Evolutionary conservation across 2,888 invertebrate species (phyloP).

Genomic region (Apodemia mormo): DNA sequence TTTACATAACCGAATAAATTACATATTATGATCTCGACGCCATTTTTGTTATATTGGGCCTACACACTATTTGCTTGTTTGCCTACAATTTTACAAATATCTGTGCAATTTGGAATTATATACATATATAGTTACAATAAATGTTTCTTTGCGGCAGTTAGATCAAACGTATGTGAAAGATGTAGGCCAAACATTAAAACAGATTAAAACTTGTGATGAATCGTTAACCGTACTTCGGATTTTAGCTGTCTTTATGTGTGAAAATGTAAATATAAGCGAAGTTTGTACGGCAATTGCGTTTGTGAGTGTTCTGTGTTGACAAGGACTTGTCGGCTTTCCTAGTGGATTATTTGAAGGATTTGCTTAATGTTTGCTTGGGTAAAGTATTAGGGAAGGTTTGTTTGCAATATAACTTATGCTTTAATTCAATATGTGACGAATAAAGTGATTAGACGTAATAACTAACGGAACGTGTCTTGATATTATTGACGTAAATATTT

Average conservation of each 20-base stretch:
- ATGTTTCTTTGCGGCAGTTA: constrained; percentile 22
- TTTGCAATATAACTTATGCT: constrained; percentile 31
- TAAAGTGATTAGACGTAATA: neutral
- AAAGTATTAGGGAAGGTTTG: constrained; percentile 68
- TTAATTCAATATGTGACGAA: constrained; percentile 1
- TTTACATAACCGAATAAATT: too few species aligned
- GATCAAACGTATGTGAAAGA: constrained; percentile 39
- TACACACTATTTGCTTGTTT: too few species aligned
- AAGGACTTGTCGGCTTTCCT: constrained; percentile 70
- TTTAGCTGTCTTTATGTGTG: constrained; percentile 60
- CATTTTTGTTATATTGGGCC: too few species aligned
- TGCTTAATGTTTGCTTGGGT: constrained; percentile 70
- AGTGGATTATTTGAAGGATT: constrained; percentile 77
- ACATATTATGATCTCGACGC: too few species aligned
- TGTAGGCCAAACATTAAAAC: constrained; percentile 69
- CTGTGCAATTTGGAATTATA: too few species aligned
- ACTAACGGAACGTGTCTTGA: too few species aligned
- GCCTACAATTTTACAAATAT: too few species aligned
- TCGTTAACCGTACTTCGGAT: constrained; percentile 48
- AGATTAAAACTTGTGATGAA: constrained; percentile 79
- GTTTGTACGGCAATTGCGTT: constrained; percentile 71
- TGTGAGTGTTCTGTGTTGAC: constrained; percentile 70
- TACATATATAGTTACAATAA: neutral
- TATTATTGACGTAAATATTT: too few species aligned
- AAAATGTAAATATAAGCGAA: constrained; percentile 76